Evolutionary conservation across 1,140 invertebrate genomes (phyloP).

Genomic region (Tyrophagus putrescentiae): DNA sequence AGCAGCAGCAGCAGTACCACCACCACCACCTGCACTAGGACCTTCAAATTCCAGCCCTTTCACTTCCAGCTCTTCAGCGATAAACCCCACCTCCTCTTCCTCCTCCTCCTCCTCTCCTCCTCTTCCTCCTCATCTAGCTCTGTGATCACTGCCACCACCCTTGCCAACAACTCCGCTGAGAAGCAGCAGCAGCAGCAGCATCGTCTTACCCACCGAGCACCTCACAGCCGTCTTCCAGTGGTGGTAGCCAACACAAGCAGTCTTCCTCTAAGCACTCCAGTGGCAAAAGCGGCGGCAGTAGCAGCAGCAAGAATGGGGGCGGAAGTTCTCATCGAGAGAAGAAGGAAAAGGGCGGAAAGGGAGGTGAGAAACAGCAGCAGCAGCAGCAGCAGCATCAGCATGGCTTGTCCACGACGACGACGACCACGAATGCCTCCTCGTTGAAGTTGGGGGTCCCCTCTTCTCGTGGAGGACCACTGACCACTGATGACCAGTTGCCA

Average conservation of each 20-base stretch:
- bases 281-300: too few relatives aligned
- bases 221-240: too few relatives aligned
- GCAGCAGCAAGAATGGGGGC: conserved; percentile 27
- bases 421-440: background rate
- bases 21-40: too few relatives aligned
- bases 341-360: conserved; percentile 26
- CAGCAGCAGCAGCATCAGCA: conserved; percentile 23
- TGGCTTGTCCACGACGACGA: background rate
- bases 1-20: too few relatives aligned
- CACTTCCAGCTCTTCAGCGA: too few relatives aligned
- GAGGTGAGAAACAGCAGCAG: background rate
- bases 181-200: conserved; percentile 23
- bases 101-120: too few relatives aligned
- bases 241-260: too few relatives aligned
- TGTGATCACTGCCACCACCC: conserved; percentile 4
- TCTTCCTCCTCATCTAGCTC: conserved; percentile 28
- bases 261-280: too few relatives aligned
- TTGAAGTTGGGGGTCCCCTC: background rate
- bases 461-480: background rate
- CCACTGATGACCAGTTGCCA: background rate
- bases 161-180: background rate
- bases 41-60: too few relatives aligned
- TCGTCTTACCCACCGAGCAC: too few relatives aligned
- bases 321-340: conserved; percentile 28
- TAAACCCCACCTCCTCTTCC: conserved; percentile 10